These are phyloP conservation scores for Holothuria leucospilota DNA, from an alignment of 53 echinoderm and acorn worm genomes.

Conservation along the genomic window DNA sequence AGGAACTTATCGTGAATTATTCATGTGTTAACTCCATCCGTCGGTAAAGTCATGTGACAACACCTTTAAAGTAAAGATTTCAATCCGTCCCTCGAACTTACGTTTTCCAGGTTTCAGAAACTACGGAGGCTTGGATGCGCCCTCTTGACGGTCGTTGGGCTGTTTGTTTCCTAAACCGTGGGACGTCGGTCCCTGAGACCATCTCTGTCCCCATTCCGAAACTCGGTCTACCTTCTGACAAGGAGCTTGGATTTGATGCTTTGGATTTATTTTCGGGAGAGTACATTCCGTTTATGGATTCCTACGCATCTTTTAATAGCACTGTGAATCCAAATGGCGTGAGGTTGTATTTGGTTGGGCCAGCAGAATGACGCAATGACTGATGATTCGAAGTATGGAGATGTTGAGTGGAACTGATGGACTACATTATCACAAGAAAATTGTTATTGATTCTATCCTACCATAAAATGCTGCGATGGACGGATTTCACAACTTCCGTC, in stretches of 20 bases:
- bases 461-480: too few species aligned
- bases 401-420: too few species aligned
- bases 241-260: slow-evolving; percentile 69
- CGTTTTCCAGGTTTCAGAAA: not conserved
- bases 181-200: slow-evolving; percentile 25
- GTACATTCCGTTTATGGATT: slow-evolving; percentile 61
- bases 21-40: too few species aligned
- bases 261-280: slow-evolving; percentile 62
- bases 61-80: not conserved
- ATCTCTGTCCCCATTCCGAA: slow-evolving; percentile 60
- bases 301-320: slow-evolving; percentile 46
- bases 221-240: slow-evolving; percentile 63
- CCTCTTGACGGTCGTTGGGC: slow-evolving; percentile 45
- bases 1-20: too few species aligned
- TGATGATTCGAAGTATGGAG: too few species aligned
- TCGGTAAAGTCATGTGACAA: not conserved
- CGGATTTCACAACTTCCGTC: too few species aligned
- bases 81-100: not conserved
- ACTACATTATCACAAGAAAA: too few species aligned
- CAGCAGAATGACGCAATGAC: not conserved
- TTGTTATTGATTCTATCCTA: too few species aligned
- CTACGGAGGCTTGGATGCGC: slow-evolving; percentile 47
- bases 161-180: slow-evolving; percentile 65
- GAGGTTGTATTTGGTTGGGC: slow-evolving; percentile 30
- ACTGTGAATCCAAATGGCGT: slow-evolving; percentile 52